A percentile compares a stretch with the other conserved stretches of the same genome.
Conservation (phyloP, 2,888 invertebrate genomes). For the Copidosoma aretas region DNA sequence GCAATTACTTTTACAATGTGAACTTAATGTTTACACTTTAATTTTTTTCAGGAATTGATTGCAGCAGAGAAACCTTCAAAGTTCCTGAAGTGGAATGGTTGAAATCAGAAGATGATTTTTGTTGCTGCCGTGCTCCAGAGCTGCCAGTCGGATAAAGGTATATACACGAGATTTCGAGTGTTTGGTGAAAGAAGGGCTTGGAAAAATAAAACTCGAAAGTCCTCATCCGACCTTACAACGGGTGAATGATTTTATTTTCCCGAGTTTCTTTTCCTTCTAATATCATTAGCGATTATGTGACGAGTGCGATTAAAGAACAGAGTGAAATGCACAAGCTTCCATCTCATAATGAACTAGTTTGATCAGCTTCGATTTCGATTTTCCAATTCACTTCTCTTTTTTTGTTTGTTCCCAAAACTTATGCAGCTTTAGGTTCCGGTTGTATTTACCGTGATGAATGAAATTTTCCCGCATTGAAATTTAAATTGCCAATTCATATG, state of each 20-base stretch:
- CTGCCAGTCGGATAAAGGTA: background rate
- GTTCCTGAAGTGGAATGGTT: no score
- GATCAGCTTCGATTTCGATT: slow-evolving; percentile 41
- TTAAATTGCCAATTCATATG: slow-evolving; percentile 23
- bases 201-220: slow-evolving; percentile 7
- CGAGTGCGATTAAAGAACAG: slow-evolving; percentile 48
- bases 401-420: slow-evolving; percentile 15
- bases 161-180: background rate
- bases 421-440: background rate
- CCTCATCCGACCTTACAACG: slow-evolving; percentile 10
- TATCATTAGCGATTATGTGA: slow-evolving; percentile 39
- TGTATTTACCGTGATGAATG: no score
- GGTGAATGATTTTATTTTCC: slow-evolving; percentile 12
- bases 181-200: slow-evolving; percentile 2
- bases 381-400: slow-evolving; percentile 3
- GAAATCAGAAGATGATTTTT: no score
- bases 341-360: slow-evolving; percentile 42
- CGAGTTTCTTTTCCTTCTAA: slow-evolving; percentile 29
- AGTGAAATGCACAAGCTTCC: slow-evolving; percentile 41
- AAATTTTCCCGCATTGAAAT: slow-evolving; percentile 21
- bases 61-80: no score
- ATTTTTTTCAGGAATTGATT: no score
- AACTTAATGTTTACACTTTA: no score
- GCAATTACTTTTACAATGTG: no score
- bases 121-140: no score